Conservation (phyloP, 2,888 invertebrate genomes). For the Drosophila diplacantha region DNA sequence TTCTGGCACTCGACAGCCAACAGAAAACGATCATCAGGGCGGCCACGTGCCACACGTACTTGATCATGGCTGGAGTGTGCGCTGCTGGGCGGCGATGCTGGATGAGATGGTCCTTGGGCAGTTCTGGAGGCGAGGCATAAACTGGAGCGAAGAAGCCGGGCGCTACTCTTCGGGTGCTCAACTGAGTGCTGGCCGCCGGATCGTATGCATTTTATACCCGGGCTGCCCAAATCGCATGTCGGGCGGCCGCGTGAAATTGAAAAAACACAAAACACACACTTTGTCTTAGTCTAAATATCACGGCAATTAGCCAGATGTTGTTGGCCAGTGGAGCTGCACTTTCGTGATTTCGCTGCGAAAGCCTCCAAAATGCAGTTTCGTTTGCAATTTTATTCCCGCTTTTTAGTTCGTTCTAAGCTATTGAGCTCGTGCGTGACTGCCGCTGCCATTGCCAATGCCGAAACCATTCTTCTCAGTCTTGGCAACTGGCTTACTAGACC, state of each 20-base stretch:
- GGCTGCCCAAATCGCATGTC: conserved; percentile 52
- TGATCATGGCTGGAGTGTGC: conserved; percentile 60
- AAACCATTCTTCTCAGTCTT: conserved; percentile 29
- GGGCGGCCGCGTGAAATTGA: conserved; percentile 53
- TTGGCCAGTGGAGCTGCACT: conserved; percentile 62
- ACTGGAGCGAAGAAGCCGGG: conserved; percentile 26
- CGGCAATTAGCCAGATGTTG: conserved; percentile 59
- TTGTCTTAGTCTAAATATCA: conserved; percentile 75
- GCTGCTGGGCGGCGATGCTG: conserved; percentile 17
- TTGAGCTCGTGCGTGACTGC: conserved; percentile 63
- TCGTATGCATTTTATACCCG: conserved; percentile 74
- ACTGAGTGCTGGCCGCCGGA: conserved; percentile 69
- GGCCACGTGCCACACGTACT: conserved; percentile 72
- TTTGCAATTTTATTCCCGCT: conserved; percentile 55
- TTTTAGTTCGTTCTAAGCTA: conserved; percentile 70
- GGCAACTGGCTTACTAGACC: conserved; percentile 57
- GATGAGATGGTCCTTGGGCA: conserved; percentile 22
- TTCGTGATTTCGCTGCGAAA: conserved; percentile 68
- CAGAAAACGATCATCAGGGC: conserved; percentile 64
- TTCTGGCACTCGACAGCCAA: conserved; percentile 62
- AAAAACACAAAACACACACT: conserved; percentile 50
- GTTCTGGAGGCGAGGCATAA: conserved; percentile 44
- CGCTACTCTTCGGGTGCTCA: conserved; percentile 57
- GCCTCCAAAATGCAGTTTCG: conserved; percentile 58
- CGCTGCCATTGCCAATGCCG: conserved; percentile 16